phyloP scores from a whole-genome alignment of 2,888 invertebrate species.

The Arenicola marina region DNA sequence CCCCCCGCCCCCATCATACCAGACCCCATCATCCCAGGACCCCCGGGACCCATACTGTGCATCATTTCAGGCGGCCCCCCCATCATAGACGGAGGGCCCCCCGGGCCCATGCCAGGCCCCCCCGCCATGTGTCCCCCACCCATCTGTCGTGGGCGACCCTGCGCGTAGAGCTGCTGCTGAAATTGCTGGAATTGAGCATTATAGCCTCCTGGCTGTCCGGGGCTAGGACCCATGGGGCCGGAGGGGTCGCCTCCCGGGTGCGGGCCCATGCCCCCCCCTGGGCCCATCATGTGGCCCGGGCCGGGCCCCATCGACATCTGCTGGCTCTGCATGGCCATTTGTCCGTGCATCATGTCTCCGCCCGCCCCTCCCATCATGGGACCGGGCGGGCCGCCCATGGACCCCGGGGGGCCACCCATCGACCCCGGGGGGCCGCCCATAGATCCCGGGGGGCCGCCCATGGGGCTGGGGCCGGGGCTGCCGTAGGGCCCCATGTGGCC shows the following conservation, averaged over 20 bases:
- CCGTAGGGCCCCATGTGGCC: conserved; percentile 15
- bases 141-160: conserved; percentile 24
- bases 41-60: neutral
- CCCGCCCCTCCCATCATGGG: conserved; percentile 6
- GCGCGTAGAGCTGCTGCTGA: conserved; percentile 55
- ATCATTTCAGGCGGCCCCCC: neutral
- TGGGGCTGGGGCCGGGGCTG: conserved; percentile 17
- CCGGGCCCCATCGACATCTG: conserved; percentile 38
- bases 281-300: conserved; percentile 10
- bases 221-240: conserved; percentile 4
- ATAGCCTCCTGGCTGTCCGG: conserved; percentile 9
- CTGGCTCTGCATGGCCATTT: conserved; percentile 38
- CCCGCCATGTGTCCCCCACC: neutral
- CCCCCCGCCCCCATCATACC: neutral
- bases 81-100: neutral
- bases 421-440: conserved; percentile 21
- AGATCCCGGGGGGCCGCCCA: conserved; percentile 14
- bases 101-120: neutral
- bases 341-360: conserved; percentile 1
- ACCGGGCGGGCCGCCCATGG: conserved; percentile 19
- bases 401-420: conserved; percentile 13
- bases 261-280: conserved; percentile 12
- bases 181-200: conserved; percentile 53
- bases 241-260: conserved; percentile 18
- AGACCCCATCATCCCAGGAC: neutral